Evolutionary conservation across 1,140 invertebrate genomes (phyloP).

Genomic region (Antheraea mylitta): DNA sequence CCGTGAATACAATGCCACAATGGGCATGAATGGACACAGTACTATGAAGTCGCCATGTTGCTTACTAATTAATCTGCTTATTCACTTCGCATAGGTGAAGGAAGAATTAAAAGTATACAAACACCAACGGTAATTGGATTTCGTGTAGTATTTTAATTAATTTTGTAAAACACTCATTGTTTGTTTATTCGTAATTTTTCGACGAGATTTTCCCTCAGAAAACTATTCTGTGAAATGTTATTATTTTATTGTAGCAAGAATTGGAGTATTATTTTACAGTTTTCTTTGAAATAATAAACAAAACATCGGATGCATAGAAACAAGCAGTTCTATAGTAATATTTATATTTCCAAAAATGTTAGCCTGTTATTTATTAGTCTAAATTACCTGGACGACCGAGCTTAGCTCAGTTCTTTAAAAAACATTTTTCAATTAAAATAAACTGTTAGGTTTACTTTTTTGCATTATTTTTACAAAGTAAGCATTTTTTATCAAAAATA

Average conservation of each 20-base stretch:
- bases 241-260: background rate
- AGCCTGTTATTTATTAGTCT: too few relatives aligned
- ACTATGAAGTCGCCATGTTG: slow-evolving; percentile 33
- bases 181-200: background rate
- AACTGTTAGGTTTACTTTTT: too few relatives aligned
- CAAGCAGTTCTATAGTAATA: too few relatives aligned
- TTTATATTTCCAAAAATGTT: too few relatives aligned
- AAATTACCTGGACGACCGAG: too few relatives aligned
- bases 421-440: too few relatives aligned
- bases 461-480: too few relatives aligned
- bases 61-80: slow-evolving; percentile 46
- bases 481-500: too few relatives aligned
- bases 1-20: slow-evolving; percentile 21
- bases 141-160: slow-evolving; percentile 30
- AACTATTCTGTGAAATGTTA: background rate
- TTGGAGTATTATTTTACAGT: background rate
- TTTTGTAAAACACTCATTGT: slow-evolving; percentile 15
- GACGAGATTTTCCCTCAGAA: background rate
- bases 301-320: too few relatives aligned
- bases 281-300: background rate
- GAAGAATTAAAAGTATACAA: slow-evolving; percentile 22
- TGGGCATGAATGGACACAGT: slow-evolving; percentile 17
- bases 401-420: too few relatives aligned
- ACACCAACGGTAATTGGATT: slow-evolving; percentile 36
- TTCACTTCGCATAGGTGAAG: slow-evolving; percentile 19